Conservation (phyloP, 2,113 vertebrate species). For the Scomber japonicus region DNA sequence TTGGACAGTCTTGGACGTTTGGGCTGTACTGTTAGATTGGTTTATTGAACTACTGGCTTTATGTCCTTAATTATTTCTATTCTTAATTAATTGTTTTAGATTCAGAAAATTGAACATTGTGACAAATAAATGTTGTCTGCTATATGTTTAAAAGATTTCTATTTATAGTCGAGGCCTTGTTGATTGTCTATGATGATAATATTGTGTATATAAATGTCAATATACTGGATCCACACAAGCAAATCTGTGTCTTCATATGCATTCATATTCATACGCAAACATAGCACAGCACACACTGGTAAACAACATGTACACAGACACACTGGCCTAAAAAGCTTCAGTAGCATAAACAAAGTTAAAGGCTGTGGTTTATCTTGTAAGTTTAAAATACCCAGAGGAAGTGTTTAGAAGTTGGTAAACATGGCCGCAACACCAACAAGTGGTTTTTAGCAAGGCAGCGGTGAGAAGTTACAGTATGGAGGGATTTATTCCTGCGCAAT, state of each 20-base stretch:
- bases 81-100: background rate
- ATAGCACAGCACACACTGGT: background rate
- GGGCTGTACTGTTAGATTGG: too few species aligned
- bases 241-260: too few species aligned
- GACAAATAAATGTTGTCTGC: too few species aligned
- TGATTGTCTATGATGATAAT: background rate
- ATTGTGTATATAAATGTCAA: background rate
- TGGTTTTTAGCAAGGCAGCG: slow-evolving; percentile 38
- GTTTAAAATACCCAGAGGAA: slow-evolving; percentile 61
- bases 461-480: slow-evolving; percentile 19
- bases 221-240: background rate
- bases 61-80: too few species aligned
- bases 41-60: too few species aligned
- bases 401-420: slow-evolving; percentile 57
- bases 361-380: slow-evolving; percentile 51
- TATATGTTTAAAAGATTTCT: too few species aligned
- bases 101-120: background rate
- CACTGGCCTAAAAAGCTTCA: background rate
- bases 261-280: too few species aligned
- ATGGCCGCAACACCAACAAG: slow-evolving; percentile 60
- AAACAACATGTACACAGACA: background rate
- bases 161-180: background rate
- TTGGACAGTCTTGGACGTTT: too few species aligned
- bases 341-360: slow-evolving; percentile 41
- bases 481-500: background rate